Base-by-base conservation (phyloP, 1,140 invertebrate genomes). In the Cydia pomonella region DNA sequence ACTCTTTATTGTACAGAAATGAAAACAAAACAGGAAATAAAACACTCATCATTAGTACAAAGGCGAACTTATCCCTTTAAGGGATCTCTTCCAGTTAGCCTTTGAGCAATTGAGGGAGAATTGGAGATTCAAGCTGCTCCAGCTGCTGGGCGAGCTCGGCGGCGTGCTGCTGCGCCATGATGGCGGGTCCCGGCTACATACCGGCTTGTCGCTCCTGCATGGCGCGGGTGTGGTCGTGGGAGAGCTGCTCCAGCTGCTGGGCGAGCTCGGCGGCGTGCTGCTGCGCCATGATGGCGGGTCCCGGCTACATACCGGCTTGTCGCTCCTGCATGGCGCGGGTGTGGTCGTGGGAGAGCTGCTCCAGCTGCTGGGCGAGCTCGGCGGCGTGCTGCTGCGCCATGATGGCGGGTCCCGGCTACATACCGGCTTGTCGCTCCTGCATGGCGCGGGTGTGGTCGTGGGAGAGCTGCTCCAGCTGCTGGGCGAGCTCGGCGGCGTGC, bases 391-490 rank as follows among this genome's bases (percentile, higher is more conserved):
- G 76, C 78, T 94, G 94, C n/a, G 84, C 76, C 77, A 94, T 88
- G 33, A 95, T 82, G 1, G 89, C 82, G 47, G 90, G 90, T 75
- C 95, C 94, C 74, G 92, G 6, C 29, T 3, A 2, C 93, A n/a
- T n/a, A n/a, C n/a, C n/a, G n/a, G n/a, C n/a, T n/a, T n/a, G n/a
- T n/a, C n/a, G n/a, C n/a, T n/a, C n/a, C n/a, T n/a, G n/a, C n/a
- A n/a, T n/a, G n/a, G n/a, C n/a, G n/a, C n/a, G n/a, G n/a, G n/a
- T n/a, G 4, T 94, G 83, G 73, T 94, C 93, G 66, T 93, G 93
- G 77, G 95, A 95, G 78, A 95, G 82, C 73, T 95, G 94, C 12
- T 84, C 85, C 77, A 95, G 91, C 86, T 95, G 94, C 75, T 94
- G 93, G 74, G 91, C 90, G 44, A 94, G 86, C 18, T 95, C 94